Percentiles rank a stretch among this genome's conserved stretches.
phyloP scores from a whole-genome alignment of 2,888 invertebrate genomes.

The Falcaria lacertinaria region DNA sequence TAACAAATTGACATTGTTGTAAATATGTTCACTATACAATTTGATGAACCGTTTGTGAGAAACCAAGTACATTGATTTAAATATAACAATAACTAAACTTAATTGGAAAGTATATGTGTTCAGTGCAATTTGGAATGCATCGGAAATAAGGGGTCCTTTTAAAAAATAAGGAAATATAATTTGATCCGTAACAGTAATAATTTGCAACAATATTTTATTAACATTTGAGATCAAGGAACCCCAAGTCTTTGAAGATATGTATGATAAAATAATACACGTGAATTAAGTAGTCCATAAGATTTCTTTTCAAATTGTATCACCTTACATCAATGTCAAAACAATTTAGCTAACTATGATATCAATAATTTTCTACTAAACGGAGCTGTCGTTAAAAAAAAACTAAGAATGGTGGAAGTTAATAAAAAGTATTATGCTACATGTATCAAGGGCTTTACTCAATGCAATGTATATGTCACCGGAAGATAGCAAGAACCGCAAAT shows the following conservation, averaged over 20 bases:
- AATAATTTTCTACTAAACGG: not conserved
- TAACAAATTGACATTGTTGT: constrained; percentile 40
- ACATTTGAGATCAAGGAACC: not conserved
- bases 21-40: constrained; percentile 24
- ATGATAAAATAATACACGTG: constrained; percentile 11
- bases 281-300: too few relatives aligned
- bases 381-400: not conserved
- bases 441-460: too few relatives aligned
- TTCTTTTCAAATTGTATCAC: constrained; percentile 22
- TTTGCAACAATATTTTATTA: not conserved
- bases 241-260: not conserved
- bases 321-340: constrained; percentile 35
- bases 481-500: too few relatives aligned
- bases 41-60: too few relatives aligned
- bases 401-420: not conserved
- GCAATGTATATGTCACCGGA: too few relatives aligned
- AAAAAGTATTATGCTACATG: too few relatives aligned
- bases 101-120: constrained; percentile 11
- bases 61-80: constrained; percentile 13
- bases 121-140: constrained; percentile 47
- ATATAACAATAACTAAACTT: constrained; percentile 8
- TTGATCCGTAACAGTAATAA: too few relatives aligned
- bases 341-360: constrained; percentile 35
- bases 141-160: constrained; percentile 11
- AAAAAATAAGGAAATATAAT: constrained; percentile 8